Base-by-base conservation (phyloP, 2,113 vertebrate genomes). In the Xyliphius kryptos region DNA sequence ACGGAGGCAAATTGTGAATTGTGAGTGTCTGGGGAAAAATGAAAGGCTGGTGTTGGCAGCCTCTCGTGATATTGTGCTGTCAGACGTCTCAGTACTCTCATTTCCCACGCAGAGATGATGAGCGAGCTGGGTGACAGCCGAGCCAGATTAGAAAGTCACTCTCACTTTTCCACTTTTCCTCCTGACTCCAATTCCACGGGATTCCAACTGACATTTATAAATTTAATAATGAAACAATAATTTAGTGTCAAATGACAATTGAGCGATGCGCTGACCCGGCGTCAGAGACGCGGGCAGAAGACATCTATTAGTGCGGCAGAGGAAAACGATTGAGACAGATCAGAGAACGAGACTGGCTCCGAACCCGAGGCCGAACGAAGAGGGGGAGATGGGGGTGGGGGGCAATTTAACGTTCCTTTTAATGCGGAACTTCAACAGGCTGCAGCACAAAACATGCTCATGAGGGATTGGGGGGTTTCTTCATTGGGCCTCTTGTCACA, bases 11-110 rank as follows among this genome's bases (percentile, higher is more conserved):
- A 19, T n/a, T 6, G 52, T 41, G 8, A 40, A 37, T 37, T 38
- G 43, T 61, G 69, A 77, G 70, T 60, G 71, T 71, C 55, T 73
- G 13, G 51, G 77, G 77, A 78, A 79, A 82, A 77, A 80, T 82
- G 85, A 82, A 83, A 82, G 73, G 81, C 80, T 77, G 78, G 75
- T 68, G 77, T 73, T 6, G 77, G 73, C 69, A 69, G 79, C 82
- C 81, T 82, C 81, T 85, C 80, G 79, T 83, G 79, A 84, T 83
- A 82, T 80, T 82, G 79, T 86, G 77, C 82, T 86, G 85, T 85
- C 83, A 85, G 79, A 82, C 70, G 75, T 80, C 80, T 69, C 80
- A 80, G 76, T 76, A 60, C 78, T 83, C 83, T 85, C 79, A 83
- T 86, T 84, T 85, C 82, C 85, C 81, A 76, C 73, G 83, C 77